These are phyloP conservation scores for Psephotus haematonotus DNA, from an alignment of 2,113 vertebrate species.

Conservation along the genomic window DNA sequence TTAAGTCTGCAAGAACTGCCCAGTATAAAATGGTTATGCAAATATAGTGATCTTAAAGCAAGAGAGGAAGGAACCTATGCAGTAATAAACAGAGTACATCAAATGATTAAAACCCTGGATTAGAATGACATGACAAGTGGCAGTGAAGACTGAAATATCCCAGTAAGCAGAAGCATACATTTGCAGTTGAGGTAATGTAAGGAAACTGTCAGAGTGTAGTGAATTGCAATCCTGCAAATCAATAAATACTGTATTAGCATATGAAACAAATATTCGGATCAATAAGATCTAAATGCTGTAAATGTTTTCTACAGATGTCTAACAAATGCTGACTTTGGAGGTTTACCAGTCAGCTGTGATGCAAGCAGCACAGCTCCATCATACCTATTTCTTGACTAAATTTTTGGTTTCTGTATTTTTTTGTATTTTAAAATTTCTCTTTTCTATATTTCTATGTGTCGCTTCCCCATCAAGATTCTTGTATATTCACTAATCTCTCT, in stretches of 20 bases:
- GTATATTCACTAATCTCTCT: neutral
- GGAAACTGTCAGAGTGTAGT: neutral
- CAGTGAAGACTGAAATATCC: neutral
- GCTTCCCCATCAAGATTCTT: neutral
- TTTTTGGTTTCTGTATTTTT: neutral
- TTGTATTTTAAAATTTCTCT: neutral
- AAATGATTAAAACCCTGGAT: neutral
- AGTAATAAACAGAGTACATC: neutral
- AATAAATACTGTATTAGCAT: neutral
- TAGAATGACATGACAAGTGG: neutral
- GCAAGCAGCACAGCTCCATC: neutral
- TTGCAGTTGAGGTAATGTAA: neutral
- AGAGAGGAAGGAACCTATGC: neutral
- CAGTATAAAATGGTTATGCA: neutral
- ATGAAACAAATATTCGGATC: neutral
- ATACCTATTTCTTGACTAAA: neutral
- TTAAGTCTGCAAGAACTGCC: neutral
- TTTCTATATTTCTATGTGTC: neutral
- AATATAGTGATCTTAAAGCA: neutral
- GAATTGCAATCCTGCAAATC: neutral
- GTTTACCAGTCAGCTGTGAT: neutral
- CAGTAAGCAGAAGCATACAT: accelerated
- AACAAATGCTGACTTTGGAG: neutral
- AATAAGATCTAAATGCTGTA: neutral
- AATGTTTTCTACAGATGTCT: neutral